Evolutionary conservation across 2,888 invertebrate species (phyloP).

Genomic region (Eucriotettix oculatus): DNA sequence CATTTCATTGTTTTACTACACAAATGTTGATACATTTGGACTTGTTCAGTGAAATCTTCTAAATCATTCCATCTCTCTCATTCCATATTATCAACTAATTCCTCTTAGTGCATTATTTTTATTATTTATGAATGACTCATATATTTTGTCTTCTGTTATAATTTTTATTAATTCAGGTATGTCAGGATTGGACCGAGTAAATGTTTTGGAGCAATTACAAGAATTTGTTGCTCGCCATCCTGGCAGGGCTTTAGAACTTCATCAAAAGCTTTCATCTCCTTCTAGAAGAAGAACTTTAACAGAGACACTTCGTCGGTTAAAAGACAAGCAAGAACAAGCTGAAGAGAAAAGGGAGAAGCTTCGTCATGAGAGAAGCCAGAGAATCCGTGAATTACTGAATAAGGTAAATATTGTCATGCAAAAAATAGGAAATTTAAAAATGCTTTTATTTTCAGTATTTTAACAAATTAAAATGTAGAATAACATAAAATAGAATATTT

Average conservation of each 20-base stretch:
- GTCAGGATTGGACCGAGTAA: conserved; percentile 75
- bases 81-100: no score
- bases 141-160: no score
- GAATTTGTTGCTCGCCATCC: conserved; percentile 76
- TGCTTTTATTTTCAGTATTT: no score
- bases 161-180: conserved; percentile 29
- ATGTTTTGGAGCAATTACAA: conserved; percentile 59
- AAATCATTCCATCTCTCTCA: no score
- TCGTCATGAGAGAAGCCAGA: conserved; percentile 67
- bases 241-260: conserved; percentile 78
- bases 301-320: conserved; percentile 61
- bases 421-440: no score
- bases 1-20: no score
- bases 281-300: conserved; percentile 71
- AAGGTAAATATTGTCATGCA: conserved; percentile 36
- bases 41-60: no score
- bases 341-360: conserved; percentile 70
- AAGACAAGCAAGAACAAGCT: conserved; percentile 83
- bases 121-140: no score
- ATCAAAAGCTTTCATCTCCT: conserved; percentile 86
- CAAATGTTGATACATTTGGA: no score
- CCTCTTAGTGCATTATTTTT: no score
- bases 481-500: no score
- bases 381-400: conserved; percentile 68
- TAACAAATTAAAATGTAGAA: no score